Evolutionary conservation across 1,140 invertebrate genomes (phyloP).

Genomic region (Plectrocnemia conspersa): DNA sequence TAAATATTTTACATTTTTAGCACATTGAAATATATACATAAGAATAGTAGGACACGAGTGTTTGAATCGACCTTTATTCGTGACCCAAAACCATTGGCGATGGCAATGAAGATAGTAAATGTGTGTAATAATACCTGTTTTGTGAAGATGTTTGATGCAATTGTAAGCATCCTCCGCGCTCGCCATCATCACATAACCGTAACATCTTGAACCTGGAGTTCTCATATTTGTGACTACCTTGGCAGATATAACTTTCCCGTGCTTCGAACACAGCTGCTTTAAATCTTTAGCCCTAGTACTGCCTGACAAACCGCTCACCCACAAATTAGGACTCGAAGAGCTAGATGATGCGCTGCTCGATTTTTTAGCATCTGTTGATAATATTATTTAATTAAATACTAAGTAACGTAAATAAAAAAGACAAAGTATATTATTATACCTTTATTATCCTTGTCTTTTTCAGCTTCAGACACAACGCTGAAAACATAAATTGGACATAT

Average conservation of each 20-base stretch:
- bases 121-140: constrained; percentile 57
- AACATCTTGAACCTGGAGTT: constrained; percentile 85
- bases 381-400: constrained; percentile 6
- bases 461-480: constrained; percentile 44
- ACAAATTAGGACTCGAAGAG: constrained; percentile 68
- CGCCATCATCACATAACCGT: constrained; percentile 93
- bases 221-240: constrained; percentile 95
- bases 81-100: too few species aligned
- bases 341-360: constrained; percentile 37
- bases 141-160: constrained; percentile 84
- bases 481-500: too few species aligned
- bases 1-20: neutral
- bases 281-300: constrained; percentile 86
- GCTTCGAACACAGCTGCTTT: constrained; percentile 84
- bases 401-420: neutral
- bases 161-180: constrained; percentile 81
- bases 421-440: constrained; percentile 35
- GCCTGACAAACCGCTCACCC: constrained; percentile 88
- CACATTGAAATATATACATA: neutral
- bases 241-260: constrained; percentile 91
- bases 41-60: too few species aligned
- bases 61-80: too few species aligned
- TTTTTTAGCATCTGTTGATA: constrained; percentile 43
- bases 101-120: neutral
- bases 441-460: constrained; percentile 44